Evolutionary conservation across 2,888 invertebrate species (phyloP), one percentile per base, ranked within the genome.

Genomic region (Meiosimyza decipiens): DNA sequence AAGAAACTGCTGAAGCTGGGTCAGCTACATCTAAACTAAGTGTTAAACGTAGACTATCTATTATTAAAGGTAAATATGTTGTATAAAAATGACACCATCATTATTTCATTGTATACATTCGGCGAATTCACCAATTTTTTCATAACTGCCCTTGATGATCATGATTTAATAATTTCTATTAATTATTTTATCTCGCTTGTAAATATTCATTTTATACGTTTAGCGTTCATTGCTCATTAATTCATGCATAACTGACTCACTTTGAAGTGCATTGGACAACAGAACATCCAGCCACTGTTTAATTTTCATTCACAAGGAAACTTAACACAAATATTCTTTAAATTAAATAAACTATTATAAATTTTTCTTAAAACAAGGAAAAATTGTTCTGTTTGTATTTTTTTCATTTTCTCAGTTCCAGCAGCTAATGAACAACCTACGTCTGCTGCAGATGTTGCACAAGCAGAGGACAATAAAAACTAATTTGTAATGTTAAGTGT

Each of bases 31-130:
- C 66, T 6, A 75, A 76, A 62, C 55, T 65, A 3, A 71, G 67
- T 28, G 55, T 77, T 1, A 85, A 85, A 73, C 82, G 85, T 71
- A 81, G 83, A 75, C 76, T 85, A 6, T 77, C 79, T 28, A 77
- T 78, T 49, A 40, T 80, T 9, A 84, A 82, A 82, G 85, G 85
- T 85, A 72, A 77, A 80, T 81, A 40, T 65, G 6, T 59, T 6
- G 40, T 40, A 9, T 40, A 40, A 40, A 40, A 40, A 40, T 60
- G 60, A 13, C 13, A 60, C n/a, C 28, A 12, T 33, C 28, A 28
- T 60, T 60, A 60, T 28, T 28, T 60, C 40, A 40, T 40, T 6
- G 40, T 9, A 40, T 7, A 40, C 40, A 7, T 40, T 4, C 9
- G 40, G 40, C 40, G 40, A 40, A 40, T 40, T 40, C 40, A 40